Conservation (phyloP, 30 jellyfish, hydroid and myxozoan species). For the Clytia hemisphaerica region DNA sequence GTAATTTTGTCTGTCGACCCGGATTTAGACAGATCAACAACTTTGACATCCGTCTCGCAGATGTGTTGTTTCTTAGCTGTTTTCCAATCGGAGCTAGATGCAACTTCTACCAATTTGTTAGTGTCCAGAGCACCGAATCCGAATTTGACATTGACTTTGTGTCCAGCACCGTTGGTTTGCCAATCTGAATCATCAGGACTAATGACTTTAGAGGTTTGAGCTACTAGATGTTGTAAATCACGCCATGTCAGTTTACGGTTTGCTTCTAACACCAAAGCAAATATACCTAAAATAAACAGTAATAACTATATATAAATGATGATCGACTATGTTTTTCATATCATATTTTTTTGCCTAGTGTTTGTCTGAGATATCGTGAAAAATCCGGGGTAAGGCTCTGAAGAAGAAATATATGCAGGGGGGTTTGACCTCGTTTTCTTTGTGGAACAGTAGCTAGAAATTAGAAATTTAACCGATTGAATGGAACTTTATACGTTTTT, state of each 20-base stretch:
- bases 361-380: too few relatives aligned
- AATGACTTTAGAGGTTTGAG: constrained; percentile 56
- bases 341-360: too few relatives aligned
- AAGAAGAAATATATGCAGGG: too few relatives aligned
- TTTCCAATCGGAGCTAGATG: constrained; percentile 70
- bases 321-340: too few relatives aligned
- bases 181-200: constrained; percentile 77
- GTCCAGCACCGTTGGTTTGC: constrained; percentile 93
- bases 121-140: constrained; percentile 97
- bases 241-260: constrained; percentile 88
- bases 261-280: constrained; percentile 93
- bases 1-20: constrained; percentile 39
- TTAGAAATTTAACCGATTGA: not conserved
- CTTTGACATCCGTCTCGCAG: constrained; percentile 52
- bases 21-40: constrained; percentile 23
- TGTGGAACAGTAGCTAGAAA: not conserved
- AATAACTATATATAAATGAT: not conserved
- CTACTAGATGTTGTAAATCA: constrained; percentile 88
- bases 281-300: constrained; percentile 52
- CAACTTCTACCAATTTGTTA: constrained; percentile 63
- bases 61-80: constrained; percentile 76
- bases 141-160: constrained; percentile 65
- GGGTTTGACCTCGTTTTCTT: too few relatives aligned
- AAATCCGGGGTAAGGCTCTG: too few relatives aligned
- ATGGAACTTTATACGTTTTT: too few relatives aligned